Conservation (phyloP, 2,888 invertebrate genomes). For the Trissolcus japonicus region DNA sequence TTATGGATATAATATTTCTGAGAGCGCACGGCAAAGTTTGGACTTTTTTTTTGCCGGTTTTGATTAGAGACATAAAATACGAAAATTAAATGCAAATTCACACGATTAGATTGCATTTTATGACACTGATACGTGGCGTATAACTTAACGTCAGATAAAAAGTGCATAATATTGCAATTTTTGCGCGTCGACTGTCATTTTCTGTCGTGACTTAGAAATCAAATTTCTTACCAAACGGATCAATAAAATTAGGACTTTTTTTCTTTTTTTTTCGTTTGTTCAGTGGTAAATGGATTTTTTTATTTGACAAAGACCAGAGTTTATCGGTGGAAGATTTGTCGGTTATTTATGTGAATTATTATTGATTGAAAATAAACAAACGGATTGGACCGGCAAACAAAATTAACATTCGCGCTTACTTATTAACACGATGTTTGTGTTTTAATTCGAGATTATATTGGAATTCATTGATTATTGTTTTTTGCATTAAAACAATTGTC, state of each 20-base stretch:
- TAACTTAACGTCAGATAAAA: constrained; percentile 26
- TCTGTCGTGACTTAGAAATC: constrained; percentile 6
- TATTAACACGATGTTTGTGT: background rate
- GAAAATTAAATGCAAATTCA: constrained; percentile 6
- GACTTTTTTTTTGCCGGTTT: background rate
- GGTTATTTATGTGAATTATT: no score
- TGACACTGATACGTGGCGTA: constrained; percentile 21
- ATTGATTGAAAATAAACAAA: no score
- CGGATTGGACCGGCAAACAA: no score
- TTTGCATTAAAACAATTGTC: constrained; percentile 21
- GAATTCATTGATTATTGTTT: constrained; percentile 35
- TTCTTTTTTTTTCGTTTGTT: no score
- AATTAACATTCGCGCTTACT: no score
- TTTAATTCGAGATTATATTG: background rate
- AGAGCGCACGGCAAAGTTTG: background rate
- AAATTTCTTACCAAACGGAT: no score
- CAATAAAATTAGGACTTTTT: no score
- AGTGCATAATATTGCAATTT: constrained; percentile 24
- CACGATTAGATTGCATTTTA: constrained; percentile 28
- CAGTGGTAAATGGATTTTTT: no score
- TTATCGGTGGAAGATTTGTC: no score
- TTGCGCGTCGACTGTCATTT: constrained; percentile 1
- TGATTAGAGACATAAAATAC: constrained; percentile 1
- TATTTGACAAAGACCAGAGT: no score
- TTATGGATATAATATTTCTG: background rate